Conservation (phyloP, 2,797 vertebrate species). For the Pagetopsis macropterus region DNA sequence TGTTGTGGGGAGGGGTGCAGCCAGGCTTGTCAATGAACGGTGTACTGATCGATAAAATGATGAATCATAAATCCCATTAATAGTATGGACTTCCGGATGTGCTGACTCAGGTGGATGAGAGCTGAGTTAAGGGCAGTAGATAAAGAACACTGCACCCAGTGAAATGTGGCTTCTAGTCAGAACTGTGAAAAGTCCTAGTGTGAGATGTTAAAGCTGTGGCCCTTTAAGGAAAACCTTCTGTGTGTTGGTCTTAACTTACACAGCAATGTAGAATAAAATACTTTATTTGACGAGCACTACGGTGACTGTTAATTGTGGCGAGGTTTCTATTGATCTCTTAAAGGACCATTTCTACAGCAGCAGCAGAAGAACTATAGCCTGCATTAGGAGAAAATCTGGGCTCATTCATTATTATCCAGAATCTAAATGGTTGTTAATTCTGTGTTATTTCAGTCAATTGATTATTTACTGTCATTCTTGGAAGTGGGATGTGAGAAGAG, state of each 20-base stretch:
- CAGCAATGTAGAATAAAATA: background rate
- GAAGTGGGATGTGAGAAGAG: no score
- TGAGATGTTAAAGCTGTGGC: constrained; percentile 7
- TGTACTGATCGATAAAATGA: constrained; percentile 54
- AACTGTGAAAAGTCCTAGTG: constrained; percentile 16
- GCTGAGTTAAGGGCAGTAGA: constrained; percentile 37
- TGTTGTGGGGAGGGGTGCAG: constrained; percentile 2
- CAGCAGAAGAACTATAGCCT: no score
- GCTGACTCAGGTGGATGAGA: constrained; percentile 54
- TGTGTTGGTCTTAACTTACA: constrained; percentile 18
- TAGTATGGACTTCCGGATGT: constrained; percentile 38
- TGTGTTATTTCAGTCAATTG: no score
- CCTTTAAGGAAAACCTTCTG: background rate
- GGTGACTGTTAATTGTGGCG: background rate
- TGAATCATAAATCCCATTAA: constrained; percentile 62
- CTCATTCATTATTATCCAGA: no score
- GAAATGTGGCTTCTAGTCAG: constrained; percentile 19
- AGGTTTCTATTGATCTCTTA: no score
- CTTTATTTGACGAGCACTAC: background rate
- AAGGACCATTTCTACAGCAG: no score
- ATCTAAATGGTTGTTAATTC: no score
- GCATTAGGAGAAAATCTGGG: no score
- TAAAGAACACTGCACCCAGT: constrained; percentile 38
- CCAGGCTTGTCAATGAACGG: constrained; percentile 16
- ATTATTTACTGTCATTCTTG: no score